phyloP scores from a whole-genome alignment of 2,797 vertebrate species.

The Propithecus perrieri region DNA sequence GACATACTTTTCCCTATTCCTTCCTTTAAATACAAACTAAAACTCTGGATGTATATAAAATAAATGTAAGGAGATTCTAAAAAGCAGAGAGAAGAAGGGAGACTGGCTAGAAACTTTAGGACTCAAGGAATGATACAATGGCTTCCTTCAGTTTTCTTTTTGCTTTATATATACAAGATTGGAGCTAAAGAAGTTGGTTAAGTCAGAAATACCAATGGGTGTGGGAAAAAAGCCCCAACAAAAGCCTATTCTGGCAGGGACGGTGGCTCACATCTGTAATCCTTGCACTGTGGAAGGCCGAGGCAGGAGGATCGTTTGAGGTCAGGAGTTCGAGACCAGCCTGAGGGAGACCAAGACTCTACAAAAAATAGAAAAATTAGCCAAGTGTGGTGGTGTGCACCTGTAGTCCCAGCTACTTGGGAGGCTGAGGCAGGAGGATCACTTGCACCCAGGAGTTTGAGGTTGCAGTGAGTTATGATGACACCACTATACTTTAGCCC shows the following conservation, averaged over 20 bases:
- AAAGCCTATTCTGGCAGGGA: background rate
- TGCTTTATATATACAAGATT: background rate
- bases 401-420: too few species aligned
- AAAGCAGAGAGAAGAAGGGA: background rate
- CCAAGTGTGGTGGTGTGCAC: too few species aligned
- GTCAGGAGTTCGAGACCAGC: too few species aligned
- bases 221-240: background rate
- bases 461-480: too few species aligned
- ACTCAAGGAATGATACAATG: background rate
- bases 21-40: background rate
- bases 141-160: background rate
- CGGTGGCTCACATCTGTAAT: too few species aligned
- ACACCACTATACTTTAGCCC: too few species aligned
- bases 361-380: too few species aligned
- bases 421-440: too few species aligned
- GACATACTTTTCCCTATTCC: background rate
- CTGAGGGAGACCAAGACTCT: too few species aligned
- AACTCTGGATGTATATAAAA: background rate
- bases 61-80: background rate
- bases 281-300: too few species aligned
- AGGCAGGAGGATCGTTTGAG: too few species aligned
- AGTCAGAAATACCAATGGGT: background rate
- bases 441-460: too few species aligned
- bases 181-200: background rate
- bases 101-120: background rate